phyloP scores from a whole-genome alignment of 2,797 vertebrate species.

The Anableps anableps region DNA sequence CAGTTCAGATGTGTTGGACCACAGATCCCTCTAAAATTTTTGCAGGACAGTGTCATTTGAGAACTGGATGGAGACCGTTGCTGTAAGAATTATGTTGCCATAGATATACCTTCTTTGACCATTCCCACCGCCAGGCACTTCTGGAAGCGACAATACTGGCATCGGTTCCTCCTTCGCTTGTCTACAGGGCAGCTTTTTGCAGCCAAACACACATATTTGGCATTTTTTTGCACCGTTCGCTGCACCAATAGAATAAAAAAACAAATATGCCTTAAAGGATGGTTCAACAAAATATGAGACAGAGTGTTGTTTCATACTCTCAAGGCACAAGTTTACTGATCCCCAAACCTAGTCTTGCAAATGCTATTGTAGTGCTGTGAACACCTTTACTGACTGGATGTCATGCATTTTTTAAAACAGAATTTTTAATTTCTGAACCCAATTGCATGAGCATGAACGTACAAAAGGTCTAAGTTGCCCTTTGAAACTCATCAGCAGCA shows the following conservation, averaged over 20 bases:
- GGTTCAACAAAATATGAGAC: not conserved
- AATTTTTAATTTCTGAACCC: not conserved
- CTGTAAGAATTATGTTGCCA: not conserved
- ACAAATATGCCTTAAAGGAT: not conserved
- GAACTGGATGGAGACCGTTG: not conserved
- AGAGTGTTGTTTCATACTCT: not conserved
- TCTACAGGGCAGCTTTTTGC: conserved; percentile 96
- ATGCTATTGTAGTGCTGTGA: not conserved
- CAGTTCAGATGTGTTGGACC: not conserved
- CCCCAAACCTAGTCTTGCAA: not conserved
- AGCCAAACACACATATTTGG: conserved; percentile 95
- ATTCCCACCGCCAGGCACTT: conserved; percentile 96
- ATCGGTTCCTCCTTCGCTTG: conserved; percentile 94
- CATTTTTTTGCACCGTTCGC: conserved; percentile 98
- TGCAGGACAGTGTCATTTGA: not conserved
- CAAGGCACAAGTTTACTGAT: not conserved
- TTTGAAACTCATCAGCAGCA: conserved; percentile 47
- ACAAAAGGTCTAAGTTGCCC: conserved; percentile 5
- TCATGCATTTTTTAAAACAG: not conserved
- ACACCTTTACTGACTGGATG: not conserved
- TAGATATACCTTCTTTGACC: conserved; percentile 92
- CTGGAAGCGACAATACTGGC: conserved; percentile 97
- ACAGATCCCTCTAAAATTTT: not conserved
- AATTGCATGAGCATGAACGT: not conserved
- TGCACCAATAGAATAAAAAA: conserved; percentile 58